Conservation (phyloP, 2,113 vertebrate genomes). For the Aegithalos caudatus region DNA sequence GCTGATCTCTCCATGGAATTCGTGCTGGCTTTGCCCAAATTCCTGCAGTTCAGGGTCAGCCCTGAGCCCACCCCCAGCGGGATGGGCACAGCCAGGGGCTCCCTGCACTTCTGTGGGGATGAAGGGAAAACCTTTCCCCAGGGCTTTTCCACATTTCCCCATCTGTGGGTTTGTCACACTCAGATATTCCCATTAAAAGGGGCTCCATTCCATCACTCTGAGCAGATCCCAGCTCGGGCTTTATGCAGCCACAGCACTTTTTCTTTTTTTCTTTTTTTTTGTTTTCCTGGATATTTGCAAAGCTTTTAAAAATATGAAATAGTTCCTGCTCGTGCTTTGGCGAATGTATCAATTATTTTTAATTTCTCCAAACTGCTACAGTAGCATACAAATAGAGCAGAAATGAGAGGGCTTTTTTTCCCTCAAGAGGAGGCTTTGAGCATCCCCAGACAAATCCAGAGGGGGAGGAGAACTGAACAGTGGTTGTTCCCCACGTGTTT, state of each 20-base stretch:
- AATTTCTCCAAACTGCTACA: slow-evolving; percentile 43
- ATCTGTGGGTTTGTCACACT: background rate
- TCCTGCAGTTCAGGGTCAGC: background rate
- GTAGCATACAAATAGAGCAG: slow-evolving; percentile 24
- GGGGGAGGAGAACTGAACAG: background rate
- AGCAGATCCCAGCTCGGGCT: background rate
- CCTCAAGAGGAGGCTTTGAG: background rate
- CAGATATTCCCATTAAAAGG: background rate
- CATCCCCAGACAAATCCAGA: background rate
- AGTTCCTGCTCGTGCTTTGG: slow-evolving; percentile 16
- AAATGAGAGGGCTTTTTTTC: background rate
- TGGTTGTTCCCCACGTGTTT: background rate
- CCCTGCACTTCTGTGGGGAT: background rate
- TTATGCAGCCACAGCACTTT: slow-evolving; percentile 27
- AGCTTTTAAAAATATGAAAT: slow-evolving; percentile 61
- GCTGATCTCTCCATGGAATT: slow-evolving; percentile 4
- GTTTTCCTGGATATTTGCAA: slow-evolving; percentile 38
- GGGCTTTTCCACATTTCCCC: background rate
- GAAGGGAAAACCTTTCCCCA: background rate
- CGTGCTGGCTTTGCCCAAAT: background rate
- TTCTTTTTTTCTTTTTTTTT: slow-evolving; percentile 40
- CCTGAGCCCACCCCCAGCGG: background rate
- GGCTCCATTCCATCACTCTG: background rate
- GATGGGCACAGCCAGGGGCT: background rate
- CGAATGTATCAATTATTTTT: slow-evolving; percentile 59